phyloP scores from a whole-genome alignment of 1,140 invertebrate species.

The Drosophila arizonae region DNA sequence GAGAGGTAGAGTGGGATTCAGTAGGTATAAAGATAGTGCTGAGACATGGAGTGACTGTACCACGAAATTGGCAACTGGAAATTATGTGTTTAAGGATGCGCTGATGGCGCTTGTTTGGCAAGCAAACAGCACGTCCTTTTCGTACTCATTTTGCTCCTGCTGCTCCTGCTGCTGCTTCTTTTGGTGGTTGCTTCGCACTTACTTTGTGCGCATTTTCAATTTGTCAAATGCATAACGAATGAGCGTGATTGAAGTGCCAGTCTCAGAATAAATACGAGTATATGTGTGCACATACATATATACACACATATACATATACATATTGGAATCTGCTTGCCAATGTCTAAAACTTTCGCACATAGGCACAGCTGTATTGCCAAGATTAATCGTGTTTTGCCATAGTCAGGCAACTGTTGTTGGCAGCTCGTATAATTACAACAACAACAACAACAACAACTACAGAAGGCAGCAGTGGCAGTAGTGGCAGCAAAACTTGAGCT shows the following conservation, averaged over 20 bases:
- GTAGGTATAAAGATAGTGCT: neutral
- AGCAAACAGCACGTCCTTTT: conserved; percentile 42
- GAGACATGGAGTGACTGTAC: conserved; percentile 6
- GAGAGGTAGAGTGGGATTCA: too few relatives aligned
- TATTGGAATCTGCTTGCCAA: conserved; percentile 3
- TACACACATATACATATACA: too few relatives aligned
- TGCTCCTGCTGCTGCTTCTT: neutral
- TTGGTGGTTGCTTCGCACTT: conserved; percentile 41
- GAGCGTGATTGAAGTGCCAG: conserved; percentile 75
- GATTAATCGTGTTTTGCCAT: conserved; percentile 64
- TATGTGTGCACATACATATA: too few relatives aligned
- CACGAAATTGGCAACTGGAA: conserved; percentile 21
- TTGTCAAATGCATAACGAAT: conserved; percentile 78
- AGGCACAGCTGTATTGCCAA: conserved; percentile 58
- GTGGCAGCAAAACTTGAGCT: conserved; percentile 41
- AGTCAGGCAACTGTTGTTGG: conserved; percentile 53
- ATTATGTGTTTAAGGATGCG: conserved; percentile 59
- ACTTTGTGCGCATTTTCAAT: conserved; percentile 71
- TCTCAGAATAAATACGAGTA: conserved; percentile 19
- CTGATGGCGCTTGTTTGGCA: conserved; percentile 50
- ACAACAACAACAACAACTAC: conserved; percentile 27
- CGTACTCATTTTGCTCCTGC: neutral
- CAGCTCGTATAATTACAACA: conserved; percentile 80
- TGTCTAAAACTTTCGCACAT: conserved; percentile 40
- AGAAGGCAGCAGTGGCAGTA: neutral